A percentile compares a stretch with the other conserved stretches of the same genome.
These are phyloP conservation scores for Desmodus rotundus DNA, from an alignment of 2,113 vertebrate species.

Conservation along the genomic window DNA sequence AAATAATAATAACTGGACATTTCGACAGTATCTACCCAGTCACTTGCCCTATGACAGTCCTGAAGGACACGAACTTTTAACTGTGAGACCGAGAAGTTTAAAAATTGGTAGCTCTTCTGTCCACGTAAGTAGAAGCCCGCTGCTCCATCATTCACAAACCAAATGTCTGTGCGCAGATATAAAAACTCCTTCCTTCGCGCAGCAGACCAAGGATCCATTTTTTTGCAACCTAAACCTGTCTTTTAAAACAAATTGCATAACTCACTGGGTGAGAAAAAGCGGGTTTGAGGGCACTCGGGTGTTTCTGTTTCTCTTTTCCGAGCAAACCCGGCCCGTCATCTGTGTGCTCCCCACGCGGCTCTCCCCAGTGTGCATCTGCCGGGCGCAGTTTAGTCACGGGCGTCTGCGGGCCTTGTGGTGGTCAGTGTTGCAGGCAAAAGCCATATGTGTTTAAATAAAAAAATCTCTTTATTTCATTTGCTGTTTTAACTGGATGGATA, in stretches of 20 bases:
- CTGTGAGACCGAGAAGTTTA: conserved; percentile 60
- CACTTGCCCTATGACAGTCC: conserved; percentile 54
- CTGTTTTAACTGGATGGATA: conserved; percentile 89
- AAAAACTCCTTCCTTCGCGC: not conserved
- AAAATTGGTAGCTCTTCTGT: conserved; percentile 56
- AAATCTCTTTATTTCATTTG: conserved; percentile 86
- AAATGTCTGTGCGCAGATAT: not conserved
- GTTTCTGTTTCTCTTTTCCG: not conserved
- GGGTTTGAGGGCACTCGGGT: not conserved
- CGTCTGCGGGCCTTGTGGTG: conserved; percentile 86
- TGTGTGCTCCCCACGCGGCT: conserved; percentile 88
- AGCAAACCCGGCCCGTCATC: conserved; percentile 84
- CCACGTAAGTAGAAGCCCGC: not conserved
- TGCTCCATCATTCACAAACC: not conserved
- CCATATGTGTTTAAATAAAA: conserved; percentile 88
- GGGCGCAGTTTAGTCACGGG: conserved; percentile 89
- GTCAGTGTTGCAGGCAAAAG: conserved; percentile 89
- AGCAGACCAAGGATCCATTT: conserved; percentile 14
- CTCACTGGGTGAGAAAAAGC: not conserved
- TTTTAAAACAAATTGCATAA: conserved; percentile 59
- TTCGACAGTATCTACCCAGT: conserved; percentile 53
- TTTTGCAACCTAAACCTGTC: conserved; percentile 49
- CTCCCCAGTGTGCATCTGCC: conserved; percentile 87
- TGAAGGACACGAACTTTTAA: conserved; percentile 64
- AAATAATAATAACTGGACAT: conserved; percentile 58